Evolutionary conservation across 2,888 invertebrate genomes (phyloP), one percentile per base, ranked within the genome.

Genomic region (Sinhomidia bicolor): DNA sequence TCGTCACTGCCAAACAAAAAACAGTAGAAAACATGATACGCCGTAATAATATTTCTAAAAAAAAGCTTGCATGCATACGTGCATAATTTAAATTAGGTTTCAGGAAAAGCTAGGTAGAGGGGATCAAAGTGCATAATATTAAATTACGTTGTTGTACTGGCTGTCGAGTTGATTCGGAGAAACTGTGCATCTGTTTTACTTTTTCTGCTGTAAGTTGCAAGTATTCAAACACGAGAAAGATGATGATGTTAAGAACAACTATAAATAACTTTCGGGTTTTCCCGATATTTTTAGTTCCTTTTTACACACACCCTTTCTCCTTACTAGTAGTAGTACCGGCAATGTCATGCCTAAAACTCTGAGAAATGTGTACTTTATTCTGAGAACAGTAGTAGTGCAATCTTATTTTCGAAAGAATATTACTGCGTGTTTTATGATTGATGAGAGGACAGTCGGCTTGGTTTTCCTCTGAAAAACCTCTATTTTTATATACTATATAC

Each of bases 281-380:
- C 88, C 88, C 84, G 84, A 84, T 88, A 88, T 88, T 88, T 88
- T 88, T 88, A 88, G 88, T 83, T 54, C 17, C n/a, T 17, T 54
- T 54, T 60, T 60, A n/a, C 7, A 29, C 10, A 20, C 12, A 32
- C 7, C 41, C 68, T n/a, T 41, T 76, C 32, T 9, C 41, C 7
- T 20, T n/a, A n/a, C n/a, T n/a, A n/a, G n/a, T n/a, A n/a, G n/a
- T n/a, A n/a, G n/a, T n/a, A n/a, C n/a, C n/a, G n/a, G n/a, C n/a
- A n/a, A n/a, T n/a, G n/a, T n/a, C n/a, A n/a, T n/a, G n/a, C n/a
- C n/a, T n/a, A n/a, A n/a, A 71, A 23, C 17, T 44, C 20, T 10
- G 9, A 47, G 5, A 23, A 78, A 78, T 54, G 17, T 51, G 47
- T 32, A 14, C 44, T 20, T 10, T 44, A 41, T 74, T 41, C 17